A percentile compares a stretch with the other conserved stretches of the same genome.
These are phyloP conservation scores for Tretioscincus oriximinensis DNA, from an alignment of 2,113 vertebrate species.

Conservation along the genomic window DNA sequence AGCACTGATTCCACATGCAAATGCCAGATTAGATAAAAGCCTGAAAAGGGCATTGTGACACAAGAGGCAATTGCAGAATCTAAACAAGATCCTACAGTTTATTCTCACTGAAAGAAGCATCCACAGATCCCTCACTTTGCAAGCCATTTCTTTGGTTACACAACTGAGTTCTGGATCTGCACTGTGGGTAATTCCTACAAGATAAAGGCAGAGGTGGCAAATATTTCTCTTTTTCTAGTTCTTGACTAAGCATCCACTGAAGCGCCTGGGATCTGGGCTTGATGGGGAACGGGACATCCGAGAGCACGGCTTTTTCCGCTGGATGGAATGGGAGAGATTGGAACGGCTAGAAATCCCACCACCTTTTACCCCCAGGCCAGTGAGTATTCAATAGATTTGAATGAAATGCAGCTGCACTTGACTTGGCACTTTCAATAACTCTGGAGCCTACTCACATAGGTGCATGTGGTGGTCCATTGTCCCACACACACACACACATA, in stretches of 20 bases:
- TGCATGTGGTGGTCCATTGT: neutral
- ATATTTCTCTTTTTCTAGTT: constrained; percentile 71
- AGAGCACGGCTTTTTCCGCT: constrained; percentile 88
- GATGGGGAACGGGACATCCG: constrained; percentile 84
- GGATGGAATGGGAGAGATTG: constrained; percentile 92
- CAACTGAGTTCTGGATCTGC: neutral
- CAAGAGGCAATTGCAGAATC: too few species aligned
- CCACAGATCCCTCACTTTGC: too few species aligned
- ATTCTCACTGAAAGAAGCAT: too few species aligned
- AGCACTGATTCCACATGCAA: too few species aligned
- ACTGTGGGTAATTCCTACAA: too few species aligned
- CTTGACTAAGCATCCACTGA: constrained; percentile 85
- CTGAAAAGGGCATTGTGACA: too few species aligned
- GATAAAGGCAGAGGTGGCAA: neutral
- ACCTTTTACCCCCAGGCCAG: constrained; percentile 86
- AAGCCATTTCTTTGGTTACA: neutral
- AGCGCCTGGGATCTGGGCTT: constrained; percentile 83
- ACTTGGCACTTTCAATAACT: neutral
- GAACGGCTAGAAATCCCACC: constrained; percentile 85
- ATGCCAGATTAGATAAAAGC: too few species aligned
- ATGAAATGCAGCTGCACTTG: neutral
- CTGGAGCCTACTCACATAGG: neutral
- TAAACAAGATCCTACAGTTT: too few species aligned
- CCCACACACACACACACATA: neutral
- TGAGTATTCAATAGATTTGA: constrained; percentile 65